Percentiles rank a stretch among this genome's conserved stretches.
Evolutionary conservation across 2,797 vertebrate genomes (phyloP).

Genomic region (Selene dorsalis): DNA sequence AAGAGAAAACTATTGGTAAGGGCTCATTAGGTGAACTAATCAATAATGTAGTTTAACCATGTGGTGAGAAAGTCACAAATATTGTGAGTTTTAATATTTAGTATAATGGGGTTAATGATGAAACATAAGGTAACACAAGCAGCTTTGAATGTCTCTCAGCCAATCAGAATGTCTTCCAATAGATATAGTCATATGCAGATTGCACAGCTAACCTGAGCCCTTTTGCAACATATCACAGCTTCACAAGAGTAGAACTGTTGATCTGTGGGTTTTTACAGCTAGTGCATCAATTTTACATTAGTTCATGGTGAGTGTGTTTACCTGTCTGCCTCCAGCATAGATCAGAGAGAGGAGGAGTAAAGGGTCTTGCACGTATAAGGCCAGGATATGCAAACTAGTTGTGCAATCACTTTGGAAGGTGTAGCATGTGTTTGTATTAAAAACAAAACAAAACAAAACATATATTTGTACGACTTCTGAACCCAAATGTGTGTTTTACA

Average conservation of each 20-base stretch:
- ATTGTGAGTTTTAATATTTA: neutral
- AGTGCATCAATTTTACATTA: slow-evolving; percentile 26
- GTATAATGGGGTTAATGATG: neutral
- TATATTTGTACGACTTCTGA: no score
- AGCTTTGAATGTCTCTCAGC: neutral
- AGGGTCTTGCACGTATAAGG: neutral
- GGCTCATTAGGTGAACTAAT: slow-evolving; percentile 23
- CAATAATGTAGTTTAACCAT: slow-evolving; percentile 8
- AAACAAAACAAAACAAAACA: no score
- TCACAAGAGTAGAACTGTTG: neutral
- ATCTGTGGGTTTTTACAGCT: slow-evolving; percentile 26
- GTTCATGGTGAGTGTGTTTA: slow-evolving; percentile 21
- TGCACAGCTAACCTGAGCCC: neutral
- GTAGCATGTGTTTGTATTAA: no score
- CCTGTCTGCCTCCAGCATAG: slow-evolving; percentile 20
- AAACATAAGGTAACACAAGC: neutral
- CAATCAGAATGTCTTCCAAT: neutral
- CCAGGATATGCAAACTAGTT: neutral
- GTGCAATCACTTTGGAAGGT: no score
- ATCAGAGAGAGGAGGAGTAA: slow-evolving; percentile 2
- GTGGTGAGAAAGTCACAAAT: neutral
- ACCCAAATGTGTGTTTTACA: no score
- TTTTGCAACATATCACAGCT: slow-evolving; percentile 3
- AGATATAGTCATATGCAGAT: neutral
- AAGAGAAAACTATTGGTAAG: slow-evolving; percentile 18